Conservation (phyloP, 2,888 invertebrate species). For the Ischnura elegans region DNA sequence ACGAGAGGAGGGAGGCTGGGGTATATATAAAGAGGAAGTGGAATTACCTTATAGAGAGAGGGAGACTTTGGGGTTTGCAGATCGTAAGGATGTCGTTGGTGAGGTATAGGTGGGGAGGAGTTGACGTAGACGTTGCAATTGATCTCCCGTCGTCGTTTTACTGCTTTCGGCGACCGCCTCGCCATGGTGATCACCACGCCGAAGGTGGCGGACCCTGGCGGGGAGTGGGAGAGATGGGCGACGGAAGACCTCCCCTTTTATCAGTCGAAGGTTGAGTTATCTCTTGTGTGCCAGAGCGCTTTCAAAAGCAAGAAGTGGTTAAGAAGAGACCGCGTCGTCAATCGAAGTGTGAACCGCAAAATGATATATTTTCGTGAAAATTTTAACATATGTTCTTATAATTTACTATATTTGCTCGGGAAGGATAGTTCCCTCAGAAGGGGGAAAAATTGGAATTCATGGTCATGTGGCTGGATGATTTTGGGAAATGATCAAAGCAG, state of each 20-base stretch:
- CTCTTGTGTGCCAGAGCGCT: no score
- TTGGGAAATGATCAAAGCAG: no score
- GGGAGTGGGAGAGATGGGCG: not conserved
- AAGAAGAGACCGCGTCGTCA: no score
- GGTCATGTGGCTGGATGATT: no score
- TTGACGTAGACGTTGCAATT: conserved; percentile 56
- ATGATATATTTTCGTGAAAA: no score
- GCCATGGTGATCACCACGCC: not conserved
- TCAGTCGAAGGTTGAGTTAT: not conserved
- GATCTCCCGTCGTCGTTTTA: conserved; percentile 53
- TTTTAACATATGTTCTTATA: no score
- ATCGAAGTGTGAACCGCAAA: no score
- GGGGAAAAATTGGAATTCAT: no score
- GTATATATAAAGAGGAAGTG: not conserved
- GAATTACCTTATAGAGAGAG: not conserved
- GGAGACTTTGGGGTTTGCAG: not conserved
- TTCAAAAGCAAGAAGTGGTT: no score
- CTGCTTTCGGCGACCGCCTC: conserved; percentile 34
- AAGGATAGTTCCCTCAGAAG: no score
- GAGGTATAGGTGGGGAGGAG: conserved; percentile 39
- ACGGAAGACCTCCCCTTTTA: not conserved
- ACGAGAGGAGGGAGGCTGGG: not conserved
- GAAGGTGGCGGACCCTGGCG: not conserved
- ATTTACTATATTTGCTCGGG: no score
- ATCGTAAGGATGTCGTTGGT: conserved; percentile 38